Base-by-base conservation (phyloP, 2,888 invertebrate genomes). In the Prosapia bicincta region DNA sequence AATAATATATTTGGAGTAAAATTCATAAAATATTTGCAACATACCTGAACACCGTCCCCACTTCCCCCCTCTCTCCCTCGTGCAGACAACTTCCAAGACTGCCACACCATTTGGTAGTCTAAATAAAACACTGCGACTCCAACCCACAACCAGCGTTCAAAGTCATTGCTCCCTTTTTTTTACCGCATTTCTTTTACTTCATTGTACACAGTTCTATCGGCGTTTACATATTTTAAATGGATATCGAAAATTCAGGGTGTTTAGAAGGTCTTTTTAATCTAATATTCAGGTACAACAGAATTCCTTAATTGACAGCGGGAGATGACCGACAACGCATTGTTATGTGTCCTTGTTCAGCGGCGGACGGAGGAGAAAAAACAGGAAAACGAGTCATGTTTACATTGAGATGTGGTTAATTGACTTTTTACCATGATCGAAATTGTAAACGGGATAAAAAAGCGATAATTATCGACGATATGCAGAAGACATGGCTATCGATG, bases 311-410 rank as follows among this genome's bases (percentile, higher is more conserved):
- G 54, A 54, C 54, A 54, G 54, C 10, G 20, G 20, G 3, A 54
- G 54, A 54, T 54, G 54, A 54, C 54, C 54, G 54, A 54, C 54
- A 54, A 54, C 54, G 54, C 54, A 54, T 54, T 54, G 54, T 54
- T 54, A 20, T 54, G 20, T 20, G 54, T 20, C 54, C 54, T 54
- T 54, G 54, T 54, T 54, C 54, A 20, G 20, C 20, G 20, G n/a
- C 54, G 54, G 54, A 54, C 54, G 54, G 6, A 54, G 54, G 2
- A 54, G 20, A 54, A 20, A 54, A 54, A 54, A 54, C 54, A 54
- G 54, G 2, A 54, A 54, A 54, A 54, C 54, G 54, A 54, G 54
- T 10, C 54, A 54, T 54, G 54, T 54, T 54, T 54, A 54, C 54
- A 54, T 54, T 54, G 54, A 54, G 54, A 54, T 20, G 54, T 54